phyloP scores from a whole-genome alignment of 1,140 invertebrate species.

The Ostrea denselamellosa region DNA sequence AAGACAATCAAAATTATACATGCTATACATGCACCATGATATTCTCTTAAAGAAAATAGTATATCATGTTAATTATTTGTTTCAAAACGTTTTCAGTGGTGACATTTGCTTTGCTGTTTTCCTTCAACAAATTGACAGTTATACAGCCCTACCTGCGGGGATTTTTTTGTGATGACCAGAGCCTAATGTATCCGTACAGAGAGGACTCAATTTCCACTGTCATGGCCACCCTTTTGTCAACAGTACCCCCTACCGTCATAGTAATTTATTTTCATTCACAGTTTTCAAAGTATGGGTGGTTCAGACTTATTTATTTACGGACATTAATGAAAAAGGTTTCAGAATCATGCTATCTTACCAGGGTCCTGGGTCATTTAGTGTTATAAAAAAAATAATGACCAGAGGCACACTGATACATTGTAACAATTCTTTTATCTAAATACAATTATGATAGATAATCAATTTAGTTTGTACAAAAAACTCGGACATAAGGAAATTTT shows the following conservation, averaged over 20 bases:
- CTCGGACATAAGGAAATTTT: no score
- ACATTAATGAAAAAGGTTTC: no score
- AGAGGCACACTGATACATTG: no score
- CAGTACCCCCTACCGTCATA: not conserved
- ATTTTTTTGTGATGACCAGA: slow-evolving; percentile 52
- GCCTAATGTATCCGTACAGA: slow-evolving; percentile 42
- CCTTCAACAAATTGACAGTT: not conserved
- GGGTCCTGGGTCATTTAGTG: no score
- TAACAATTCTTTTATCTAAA: no score
- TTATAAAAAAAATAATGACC: no score
- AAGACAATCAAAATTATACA: not conserved
- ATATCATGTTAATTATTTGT: not conserved
- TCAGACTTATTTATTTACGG: no score
- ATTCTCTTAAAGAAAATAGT: no score
- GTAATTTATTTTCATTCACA: not conserved
- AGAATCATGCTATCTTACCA: no score
- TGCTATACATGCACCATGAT: not conserved
- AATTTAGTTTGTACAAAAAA: no score
- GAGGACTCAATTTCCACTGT: slow-evolving; percentile 23
- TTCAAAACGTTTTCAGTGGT: slow-evolving; percentile 37
- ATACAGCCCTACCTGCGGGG: slow-evolving; percentile 39
- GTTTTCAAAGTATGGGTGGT: no score
- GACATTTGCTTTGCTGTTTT: slow-evolving; percentile 28
- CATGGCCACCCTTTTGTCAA: not conserved
- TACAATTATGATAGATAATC: no score